Evolutionary conservation across 2,797 vertebrate genomes (phyloP).

Genomic region (Centropyge bicolor): DNA sequence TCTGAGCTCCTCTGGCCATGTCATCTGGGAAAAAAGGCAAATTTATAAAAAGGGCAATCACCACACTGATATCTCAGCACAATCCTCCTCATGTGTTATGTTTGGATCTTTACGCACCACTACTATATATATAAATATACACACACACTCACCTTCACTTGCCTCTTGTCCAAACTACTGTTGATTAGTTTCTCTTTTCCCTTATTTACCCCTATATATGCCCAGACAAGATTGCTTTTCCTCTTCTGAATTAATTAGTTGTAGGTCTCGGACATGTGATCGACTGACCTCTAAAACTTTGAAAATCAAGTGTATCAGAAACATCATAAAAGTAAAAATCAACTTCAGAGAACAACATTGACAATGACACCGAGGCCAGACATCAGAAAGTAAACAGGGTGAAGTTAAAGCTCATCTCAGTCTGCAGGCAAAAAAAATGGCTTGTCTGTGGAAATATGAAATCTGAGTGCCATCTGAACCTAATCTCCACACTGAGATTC

Average conservation of each 20-base stretch:
- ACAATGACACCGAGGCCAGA: constrained; percentile 58
- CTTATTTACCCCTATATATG: constrained; percentile 14
- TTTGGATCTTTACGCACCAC: constrained; percentile 29
- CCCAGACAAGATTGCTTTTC: constrained; percentile 7
- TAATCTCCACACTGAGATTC: constrained; percentile 77
- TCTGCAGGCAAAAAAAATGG: constrained; percentile 66
- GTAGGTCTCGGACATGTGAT: neutral
- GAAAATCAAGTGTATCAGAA: constrained; percentile 27
- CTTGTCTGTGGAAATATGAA: constrained; percentile 78
- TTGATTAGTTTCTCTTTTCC: constrained; percentile 12
- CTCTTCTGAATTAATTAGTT: constrained; percentile 5
- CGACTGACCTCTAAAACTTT: constrained; percentile 21
- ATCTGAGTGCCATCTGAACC: constrained; percentile 78
- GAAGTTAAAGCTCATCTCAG: constrained; percentile 68
- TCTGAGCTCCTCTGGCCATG: constrained; percentile 83
- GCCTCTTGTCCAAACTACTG: neutral
- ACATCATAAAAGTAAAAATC: constrained; percentile 35
- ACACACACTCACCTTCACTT: constrained; percentile 44
- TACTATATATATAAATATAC: neutral
- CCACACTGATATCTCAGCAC: constrained; percentile 59
- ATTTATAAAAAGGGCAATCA: constrained; percentile 70
- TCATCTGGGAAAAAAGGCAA: constrained; percentile 81
- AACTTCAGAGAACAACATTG: constrained; percentile 56
- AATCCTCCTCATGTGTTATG: constrained; percentile 48
- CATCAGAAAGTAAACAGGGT: constrained; percentile 58